phyloP scores from a whole-genome alignment of 2,888 invertebrate genomes.

The Tenthredo distinguenda region DNA sequence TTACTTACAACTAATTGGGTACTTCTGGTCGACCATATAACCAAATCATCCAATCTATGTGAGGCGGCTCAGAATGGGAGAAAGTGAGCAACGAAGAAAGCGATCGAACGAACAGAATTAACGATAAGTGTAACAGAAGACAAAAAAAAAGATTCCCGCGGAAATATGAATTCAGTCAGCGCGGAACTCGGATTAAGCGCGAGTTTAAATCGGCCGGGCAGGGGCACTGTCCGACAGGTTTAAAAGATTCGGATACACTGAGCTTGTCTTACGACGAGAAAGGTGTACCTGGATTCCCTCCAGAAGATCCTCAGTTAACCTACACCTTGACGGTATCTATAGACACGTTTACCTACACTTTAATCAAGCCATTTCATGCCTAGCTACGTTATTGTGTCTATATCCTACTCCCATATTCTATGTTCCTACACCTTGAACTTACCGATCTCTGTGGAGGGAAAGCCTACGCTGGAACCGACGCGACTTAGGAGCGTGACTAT shows the following conservation, averaged over 20 bases:
- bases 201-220: slow-evolving; percentile 16
- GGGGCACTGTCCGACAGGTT: slow-evolving; percentile 24
- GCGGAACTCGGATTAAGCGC: background rate
- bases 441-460: background rate
- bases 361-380: background rate
- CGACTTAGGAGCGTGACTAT: background rate
- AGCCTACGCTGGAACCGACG: background rate
- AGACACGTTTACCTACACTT: slow-evolving; percentile 19
- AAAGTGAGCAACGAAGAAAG: background rate
- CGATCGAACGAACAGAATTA: background rate
- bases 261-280: slow-evolving; percentile 41
- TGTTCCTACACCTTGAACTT: slow-evolving; percentile 36
- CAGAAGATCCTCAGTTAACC: slow-evolving; percentile 47
- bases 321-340: slow-evolving; percentile 24
- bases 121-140: background rate
- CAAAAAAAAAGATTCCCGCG: background rate
- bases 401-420: background rate
- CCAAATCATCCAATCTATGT: slow-evolving; percentile 3
- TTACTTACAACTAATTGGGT: slow-evolving; percentile 25
- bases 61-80: background rate
- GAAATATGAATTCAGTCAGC: slow-evolving; percentile 19
- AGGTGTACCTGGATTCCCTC: slow-evolving; percentile 49
- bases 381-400: slow-evolving; percentile 17
- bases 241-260: slow-evolving; percentile 42
- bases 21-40: background rate